These are phyloP conservation scores for Cathartes aura DNA, from an alignment of 2,113 vertebrate species.

Conservation along the genomic window DNA sequence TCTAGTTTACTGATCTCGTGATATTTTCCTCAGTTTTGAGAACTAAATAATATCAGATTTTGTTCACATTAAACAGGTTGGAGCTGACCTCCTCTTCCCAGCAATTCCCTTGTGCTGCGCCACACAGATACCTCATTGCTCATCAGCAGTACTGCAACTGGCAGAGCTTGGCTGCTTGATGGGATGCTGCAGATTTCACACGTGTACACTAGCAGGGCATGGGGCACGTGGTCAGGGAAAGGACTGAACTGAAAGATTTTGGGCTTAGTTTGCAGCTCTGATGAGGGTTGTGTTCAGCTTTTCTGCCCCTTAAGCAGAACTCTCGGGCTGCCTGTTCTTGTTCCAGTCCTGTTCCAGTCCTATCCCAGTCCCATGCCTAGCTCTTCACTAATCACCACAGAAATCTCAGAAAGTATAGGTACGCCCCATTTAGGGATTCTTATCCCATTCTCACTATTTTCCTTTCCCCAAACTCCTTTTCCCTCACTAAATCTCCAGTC, in stretches of 20 bases:
- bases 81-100: not conserved
- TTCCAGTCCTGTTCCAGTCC: not conserved
- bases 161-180: not conserved
- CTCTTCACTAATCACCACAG: not conserved
- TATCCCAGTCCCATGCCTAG: not conserved
- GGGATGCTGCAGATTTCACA: not conserved
- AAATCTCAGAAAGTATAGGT: not conserved
- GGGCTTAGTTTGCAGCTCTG: not conserved
- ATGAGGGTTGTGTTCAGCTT: not conserved
- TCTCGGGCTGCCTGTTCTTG: not conserved
- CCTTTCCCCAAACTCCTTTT: not conserved
- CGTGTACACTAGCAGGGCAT: not conserved
- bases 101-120: not conserved
- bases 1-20: not conserved
- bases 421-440: not conserved
- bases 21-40: not conserved
- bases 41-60: not conserved
- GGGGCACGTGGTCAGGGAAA: fast-evolving
- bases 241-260: not conserved
- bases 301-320: not conserved
- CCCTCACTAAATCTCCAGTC: not conserved
- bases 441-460: not conserved
- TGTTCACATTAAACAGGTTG: not conserved
- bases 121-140: not conserved
- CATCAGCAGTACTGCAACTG: not conserved